Evolutionary conservation across 2,888 invertebrate genomes (phyloP), one percentile per base, ranked within the genome.

Genomic region (Eupithecia dodoneata): DNA sequence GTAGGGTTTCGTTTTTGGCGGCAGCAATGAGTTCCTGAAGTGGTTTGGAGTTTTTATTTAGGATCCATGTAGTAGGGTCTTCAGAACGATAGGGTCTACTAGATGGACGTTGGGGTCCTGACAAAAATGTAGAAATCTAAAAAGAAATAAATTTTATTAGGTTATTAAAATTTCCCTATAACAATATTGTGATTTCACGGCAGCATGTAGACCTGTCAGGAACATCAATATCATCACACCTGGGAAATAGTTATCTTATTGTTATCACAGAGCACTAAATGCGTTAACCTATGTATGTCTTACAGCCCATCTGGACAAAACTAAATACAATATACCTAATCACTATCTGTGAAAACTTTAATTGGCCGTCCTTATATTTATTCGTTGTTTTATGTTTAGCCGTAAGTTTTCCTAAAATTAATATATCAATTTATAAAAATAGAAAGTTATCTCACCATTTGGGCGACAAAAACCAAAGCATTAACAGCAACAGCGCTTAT

Each of bases 401-500:
- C 30, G 30, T 30, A 30, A 30, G 30, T 30, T 30, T 30, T 30
- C 30, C 30, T 30, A 30, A 30, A 30, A 30, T 30, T 30, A 30
- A 30, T 30, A 30, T 30, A 30, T 30, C 30, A 30, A 30, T 30
- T 74, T 59, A 47, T 52, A 73, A 30, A 30, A 30, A 72, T 41
- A 12, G 7, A 15, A 75, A 10, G 42, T 6, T 4, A 76, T 90
- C 95, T 95, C 92, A 98, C 98, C 96, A 98, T 95, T 92, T 98
- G 98, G 1, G 98, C 98, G 18, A 98, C 96, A 90, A 98, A 97
- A 81, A 98, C 97, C 18, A 98, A 95, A 41, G 97, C 97, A 88
- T 98, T 98, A 18, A 98, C 96, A 15, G 98, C 97, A 65, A 98
- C 96, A 0, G 98, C 98, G 49, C 97, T 97, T 79, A 98, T 95